Conservation (phyloP, 2,797 vertebrate species). For the Galaxias olidus region DNA sequence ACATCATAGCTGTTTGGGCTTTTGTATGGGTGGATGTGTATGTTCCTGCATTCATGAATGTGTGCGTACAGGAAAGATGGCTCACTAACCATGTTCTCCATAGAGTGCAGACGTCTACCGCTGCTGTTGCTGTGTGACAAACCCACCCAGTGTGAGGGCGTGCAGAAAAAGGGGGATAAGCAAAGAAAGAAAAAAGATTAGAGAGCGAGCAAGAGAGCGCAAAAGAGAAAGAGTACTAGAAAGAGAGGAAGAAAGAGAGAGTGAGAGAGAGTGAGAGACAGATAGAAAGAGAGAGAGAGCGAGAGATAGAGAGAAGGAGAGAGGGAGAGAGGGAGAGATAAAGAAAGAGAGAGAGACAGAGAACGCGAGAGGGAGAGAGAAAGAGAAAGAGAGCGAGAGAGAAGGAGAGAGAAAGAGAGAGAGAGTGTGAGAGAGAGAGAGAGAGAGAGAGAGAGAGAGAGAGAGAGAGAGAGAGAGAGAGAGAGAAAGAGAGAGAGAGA, state of each 20-base stretch:
- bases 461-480: background rate
- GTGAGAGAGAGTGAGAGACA: background rate
- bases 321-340: no score
- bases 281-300: background rate
- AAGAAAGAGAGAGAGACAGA: no score
- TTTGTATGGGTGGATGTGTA: background rate
- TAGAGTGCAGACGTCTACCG: no score
- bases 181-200: no score
- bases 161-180: background rate
- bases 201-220: background rate
- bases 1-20: no score
- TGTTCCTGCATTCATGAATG: no score
- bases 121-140: no score
- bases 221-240: background rate
- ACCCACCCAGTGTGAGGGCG: no score
- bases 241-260: background rate
- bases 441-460: background rate
- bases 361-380: conserved; percentile 3
- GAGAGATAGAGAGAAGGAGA: no score
- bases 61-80: no score
- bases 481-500: conserved; percentile 6
- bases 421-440: background rate
- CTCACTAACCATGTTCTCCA: no score
- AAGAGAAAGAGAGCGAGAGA: background rate
- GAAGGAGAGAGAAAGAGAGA: background rate